Base-by-base conservation (phyloP, 2,113 vertebrate species). In the Tor tambroides region DNA sequence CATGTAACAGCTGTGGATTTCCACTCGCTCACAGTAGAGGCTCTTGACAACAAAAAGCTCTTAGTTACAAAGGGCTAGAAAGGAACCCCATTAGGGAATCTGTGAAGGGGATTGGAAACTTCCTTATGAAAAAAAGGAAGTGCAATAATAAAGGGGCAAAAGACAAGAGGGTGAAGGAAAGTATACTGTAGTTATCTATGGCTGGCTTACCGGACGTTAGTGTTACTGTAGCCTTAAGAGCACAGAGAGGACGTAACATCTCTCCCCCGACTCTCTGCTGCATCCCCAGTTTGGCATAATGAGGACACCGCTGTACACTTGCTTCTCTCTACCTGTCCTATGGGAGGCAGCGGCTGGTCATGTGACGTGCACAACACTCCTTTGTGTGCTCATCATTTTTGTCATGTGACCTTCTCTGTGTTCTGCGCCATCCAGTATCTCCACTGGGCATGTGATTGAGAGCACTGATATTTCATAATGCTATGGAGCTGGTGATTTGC, bases 281-380 rank as follows among this genome's bases (percentile, higher is more conserved):
- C 84, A 89, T 86, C 43, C 86, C 80, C 84, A 84, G 80, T 72
- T 86, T 85, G 80, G 83, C 23, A 1, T 85, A 87, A 86, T 3
- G 38, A 91, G 85, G 69, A 63, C 88, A 85, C 67, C 65, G 89
- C 87, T 84, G 67, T 59, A 15, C 0, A 76, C 84, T 21, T 82
- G 43, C 63, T 85, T 89, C 80, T 85, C 87, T 80, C 80, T 85
- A 89, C 84, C 89, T 91, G 83, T 91, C 87, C 87, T 90, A 65
- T 90, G 89, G 86, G 89, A 88, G 51, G 83, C 86, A 84, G 79
- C 69, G 71, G 43, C 43, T 56, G 30, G 46, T 89, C 90, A 88
- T 81, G 76, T 92, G 90, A 88, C 49, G 56, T 35, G 65, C 46
- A 76, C 85, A 86, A 78, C 80, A 86, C 84, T 84, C 72, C 78